Conservation (phyloP, 2,113 vertebrate species). For the Coregonus clupeaformis region DNA sequence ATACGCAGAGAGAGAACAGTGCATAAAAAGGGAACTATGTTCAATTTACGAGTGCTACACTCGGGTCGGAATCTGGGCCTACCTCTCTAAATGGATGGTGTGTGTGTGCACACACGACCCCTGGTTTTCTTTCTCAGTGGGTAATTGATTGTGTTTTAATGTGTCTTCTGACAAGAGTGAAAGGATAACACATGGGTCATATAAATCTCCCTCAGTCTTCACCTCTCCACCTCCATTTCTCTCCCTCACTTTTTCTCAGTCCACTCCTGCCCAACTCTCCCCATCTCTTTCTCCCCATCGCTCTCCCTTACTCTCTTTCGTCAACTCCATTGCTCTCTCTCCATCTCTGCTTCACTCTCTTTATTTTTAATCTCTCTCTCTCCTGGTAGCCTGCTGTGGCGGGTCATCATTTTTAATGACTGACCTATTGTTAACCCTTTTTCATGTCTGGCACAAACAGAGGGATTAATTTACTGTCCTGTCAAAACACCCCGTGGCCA, state of each 20-base stretch:
- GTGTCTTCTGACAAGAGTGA: conserved; percentile 48
- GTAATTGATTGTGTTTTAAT: conserved; percentile 57
- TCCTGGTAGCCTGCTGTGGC: conserved; percentile 19
- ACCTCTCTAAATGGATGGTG: too few species aligned
- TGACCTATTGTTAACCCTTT: conserved; percentile 58
- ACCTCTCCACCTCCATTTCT: background rate
- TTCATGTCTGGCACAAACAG: conserved; percentile 64
- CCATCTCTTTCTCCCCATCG: conserved; percentile 1
- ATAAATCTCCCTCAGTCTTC: conserved; percentile 41
- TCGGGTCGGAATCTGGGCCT: too few species aligned
- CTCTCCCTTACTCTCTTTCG: background rate
- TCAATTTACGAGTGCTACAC: too few species aligned
- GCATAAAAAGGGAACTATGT: too few species aligned
- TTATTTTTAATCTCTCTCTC: background rate
- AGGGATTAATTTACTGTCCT: conserved; percentile 43
- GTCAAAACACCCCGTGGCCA: conserved; percentile 56
- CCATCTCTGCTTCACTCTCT: background rate
- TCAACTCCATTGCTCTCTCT: background rate
- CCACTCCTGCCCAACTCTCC: background rate
- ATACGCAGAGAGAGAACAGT: too few species aligned
- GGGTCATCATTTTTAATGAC: conserved; percentile 50
- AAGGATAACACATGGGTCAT: conserved; percentile 34
- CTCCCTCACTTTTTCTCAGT: background rate
- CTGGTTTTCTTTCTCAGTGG: conserved; percentile 2
- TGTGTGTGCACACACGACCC: conserved; percentile 10